A percentile compares a stretch with the other conserved stretches of the same genome.
These are phyloP conservation scores for Pangasius sanitwongsei DNA, from an alignment of 2,797 vertebrate species.

Conservation along the genomic window DNA sequence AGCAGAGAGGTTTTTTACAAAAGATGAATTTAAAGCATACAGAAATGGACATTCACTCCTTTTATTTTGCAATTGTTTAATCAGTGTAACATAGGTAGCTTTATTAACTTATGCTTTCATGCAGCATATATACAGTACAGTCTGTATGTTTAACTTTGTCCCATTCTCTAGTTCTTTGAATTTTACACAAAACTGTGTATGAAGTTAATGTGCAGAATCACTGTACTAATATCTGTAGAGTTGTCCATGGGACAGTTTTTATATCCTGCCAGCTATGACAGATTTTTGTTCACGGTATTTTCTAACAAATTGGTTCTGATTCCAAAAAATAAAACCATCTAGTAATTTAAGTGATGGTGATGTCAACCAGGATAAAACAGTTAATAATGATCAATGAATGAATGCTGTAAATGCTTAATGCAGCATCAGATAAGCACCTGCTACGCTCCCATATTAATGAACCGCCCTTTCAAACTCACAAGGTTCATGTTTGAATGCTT, in stretches of 20 bases:
- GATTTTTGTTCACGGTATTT: not conserved
- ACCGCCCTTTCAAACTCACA: not conserved
- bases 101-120: not conserved
- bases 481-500: not conserved
- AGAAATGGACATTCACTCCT: not conserved
- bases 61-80: not conserved
- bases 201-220: not conserved
- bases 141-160: not conserved
- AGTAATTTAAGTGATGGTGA: not conserved
- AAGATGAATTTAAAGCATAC: not conserved
- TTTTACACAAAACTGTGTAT: not conserved
- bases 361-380: not conserved
- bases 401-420: not conserved
- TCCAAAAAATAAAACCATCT: not conserved
- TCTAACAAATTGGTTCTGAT: not conserved
- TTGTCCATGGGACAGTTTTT: not conserved
- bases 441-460: not conserved
- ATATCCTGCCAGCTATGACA: not conserved
- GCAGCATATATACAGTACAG: not conserved
- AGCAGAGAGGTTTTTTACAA: not conserved
- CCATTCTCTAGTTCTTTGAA: not conserved
- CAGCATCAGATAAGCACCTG: not conserved
- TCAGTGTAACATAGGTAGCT: too few species aligned
- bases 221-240: not conserved
- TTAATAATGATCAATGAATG: not conserved